These are phyloP conservation scores for Steatornis caripensis DNA, from an alignment of 2,113 vertebrate genomes.

Conservation along the genomic window DNA sequence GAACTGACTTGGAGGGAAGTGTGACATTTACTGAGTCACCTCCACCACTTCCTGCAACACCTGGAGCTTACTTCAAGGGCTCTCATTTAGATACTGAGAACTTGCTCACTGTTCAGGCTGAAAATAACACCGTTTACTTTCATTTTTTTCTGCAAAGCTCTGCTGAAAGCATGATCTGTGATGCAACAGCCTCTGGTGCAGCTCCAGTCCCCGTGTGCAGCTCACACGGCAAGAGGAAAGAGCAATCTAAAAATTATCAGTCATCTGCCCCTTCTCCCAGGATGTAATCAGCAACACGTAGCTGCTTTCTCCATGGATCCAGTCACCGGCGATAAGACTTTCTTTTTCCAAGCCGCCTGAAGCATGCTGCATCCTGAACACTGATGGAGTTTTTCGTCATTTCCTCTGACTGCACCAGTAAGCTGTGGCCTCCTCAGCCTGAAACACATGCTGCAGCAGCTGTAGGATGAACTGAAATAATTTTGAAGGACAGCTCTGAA, in stretches of 20 bases:
- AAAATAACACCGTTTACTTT: conserved; percentile 53
- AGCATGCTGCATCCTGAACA: not conserved
- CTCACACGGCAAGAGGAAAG: not conserved
- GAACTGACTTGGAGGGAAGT: conserved; percentile 41
- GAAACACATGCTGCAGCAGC: not conserved
- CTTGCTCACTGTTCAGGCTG: conserved; percentile 25
- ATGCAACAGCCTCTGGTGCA: conserved; percentile 29
- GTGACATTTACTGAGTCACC: conserved; percentile 62
- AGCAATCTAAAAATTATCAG: not conserved
- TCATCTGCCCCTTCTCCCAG: conserved; percentile 23
- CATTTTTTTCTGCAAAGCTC: conserved; percentile 39
- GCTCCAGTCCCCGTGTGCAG: not conserved
- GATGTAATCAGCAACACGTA: not conserved
- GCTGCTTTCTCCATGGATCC: not conserved
- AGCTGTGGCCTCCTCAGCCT: not conserved
- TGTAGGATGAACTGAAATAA: not conserved
- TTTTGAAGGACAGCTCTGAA: not conserved
- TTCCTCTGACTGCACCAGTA: not conserved
- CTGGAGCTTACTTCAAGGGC: conserved; percentile 48
- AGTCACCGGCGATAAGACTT: not conserved
- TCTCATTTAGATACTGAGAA: conserved; percentile 60
- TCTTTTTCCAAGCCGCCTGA: not conserved
- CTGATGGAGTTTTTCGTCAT: not conserved
- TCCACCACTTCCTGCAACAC: conserved; percentile 58
- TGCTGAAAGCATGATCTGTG: conserved; percentile 36